These are phyloP conservation scores for Malacoraja senta DNA, from an alignment of 2,797 vertebrate genomes.

Conservation along the genomic window DNA sequence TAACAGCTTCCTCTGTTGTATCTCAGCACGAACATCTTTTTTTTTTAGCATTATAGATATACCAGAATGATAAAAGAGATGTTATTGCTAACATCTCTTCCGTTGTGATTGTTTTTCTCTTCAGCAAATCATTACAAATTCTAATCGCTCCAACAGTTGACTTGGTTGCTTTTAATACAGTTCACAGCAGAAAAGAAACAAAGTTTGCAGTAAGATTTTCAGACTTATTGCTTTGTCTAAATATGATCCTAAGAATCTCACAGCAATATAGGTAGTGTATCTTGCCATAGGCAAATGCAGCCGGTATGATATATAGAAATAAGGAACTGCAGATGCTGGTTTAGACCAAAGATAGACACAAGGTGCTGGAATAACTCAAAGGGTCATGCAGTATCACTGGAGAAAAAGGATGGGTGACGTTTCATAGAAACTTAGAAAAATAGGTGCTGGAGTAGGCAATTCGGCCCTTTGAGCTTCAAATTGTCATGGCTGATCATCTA, in stretches of 20 bases:
- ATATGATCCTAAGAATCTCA: not conserved
- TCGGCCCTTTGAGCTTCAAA: too few species aligned
- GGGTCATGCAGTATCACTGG: too few species aligned
- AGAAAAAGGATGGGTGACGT: too few species aligned
- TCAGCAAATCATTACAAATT: not conserved
- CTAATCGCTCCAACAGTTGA: not conserved
- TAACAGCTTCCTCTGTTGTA: constrained; percentile 23
- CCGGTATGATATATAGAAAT: not conserved
- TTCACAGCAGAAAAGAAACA: not conserved
- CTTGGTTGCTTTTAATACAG: not conserved
- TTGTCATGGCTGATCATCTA: too few species aligned
- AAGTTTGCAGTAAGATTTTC: not conserved
- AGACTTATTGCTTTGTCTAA: not conserved
- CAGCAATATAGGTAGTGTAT: not conserved
- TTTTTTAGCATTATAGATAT: not conserved
- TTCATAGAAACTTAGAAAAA: too few species aligned
- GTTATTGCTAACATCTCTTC: not conserved
- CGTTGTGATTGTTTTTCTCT: not conserved
- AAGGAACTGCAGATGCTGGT: too few species aligned
- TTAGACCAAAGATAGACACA: too few species aligned
- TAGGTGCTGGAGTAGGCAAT: too few species aligned
- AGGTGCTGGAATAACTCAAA: too few species aligned
- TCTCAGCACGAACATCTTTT: not conserved
- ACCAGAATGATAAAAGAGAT: not conserved
- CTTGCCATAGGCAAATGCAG: not conserved